These are phyloP conservation scores for Gymnobelideus leadbeateri DNA, from an alignment of 2,113 vertebrate species.

Conservation along the genomic window DNA sequence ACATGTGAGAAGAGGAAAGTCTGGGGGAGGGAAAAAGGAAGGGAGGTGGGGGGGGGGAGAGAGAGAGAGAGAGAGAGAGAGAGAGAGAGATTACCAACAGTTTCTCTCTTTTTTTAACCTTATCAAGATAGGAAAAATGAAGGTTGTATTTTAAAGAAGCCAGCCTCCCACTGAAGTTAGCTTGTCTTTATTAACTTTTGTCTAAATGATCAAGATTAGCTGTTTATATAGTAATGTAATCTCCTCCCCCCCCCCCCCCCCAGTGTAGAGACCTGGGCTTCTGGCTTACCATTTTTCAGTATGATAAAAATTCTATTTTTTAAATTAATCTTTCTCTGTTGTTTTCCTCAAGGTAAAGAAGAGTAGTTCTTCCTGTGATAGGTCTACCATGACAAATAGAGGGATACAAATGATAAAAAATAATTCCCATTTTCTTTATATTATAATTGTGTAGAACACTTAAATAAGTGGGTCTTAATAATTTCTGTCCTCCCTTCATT, in stretches of 20 bases:
- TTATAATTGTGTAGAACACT: not conserved
- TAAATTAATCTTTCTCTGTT: not conserved
- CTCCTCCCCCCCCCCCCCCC: not conserved
- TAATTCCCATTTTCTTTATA: slow-evolving; percentile 19
- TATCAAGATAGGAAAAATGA: no score
- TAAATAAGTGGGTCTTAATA: no score
- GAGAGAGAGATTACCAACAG: no score
- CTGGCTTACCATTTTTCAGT: slow-evolving; percentile 29
- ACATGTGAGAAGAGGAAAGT: no score
- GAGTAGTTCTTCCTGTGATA: not conserved
- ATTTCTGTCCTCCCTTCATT: no score
- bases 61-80: no score
- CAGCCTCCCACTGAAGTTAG: not conserved
- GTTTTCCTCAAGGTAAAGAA: not conserved
- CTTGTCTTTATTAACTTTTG: not conserved
- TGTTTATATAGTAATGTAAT: not conserved
- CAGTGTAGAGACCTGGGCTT: not conserved
- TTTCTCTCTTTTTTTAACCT: no score
- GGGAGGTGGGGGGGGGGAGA: no score
- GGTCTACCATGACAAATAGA: not conserved
- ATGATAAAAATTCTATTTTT: not conserved
- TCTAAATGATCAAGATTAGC: not conserved
- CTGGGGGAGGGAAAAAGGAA: no score
- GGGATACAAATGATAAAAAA: slow-evolving; percentile 13
- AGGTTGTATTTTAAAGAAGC: not conserved